Base-by-base conservation (phyloP, 2,888 invertebrate genomes). In the Sipunculus nudus region DNA sequence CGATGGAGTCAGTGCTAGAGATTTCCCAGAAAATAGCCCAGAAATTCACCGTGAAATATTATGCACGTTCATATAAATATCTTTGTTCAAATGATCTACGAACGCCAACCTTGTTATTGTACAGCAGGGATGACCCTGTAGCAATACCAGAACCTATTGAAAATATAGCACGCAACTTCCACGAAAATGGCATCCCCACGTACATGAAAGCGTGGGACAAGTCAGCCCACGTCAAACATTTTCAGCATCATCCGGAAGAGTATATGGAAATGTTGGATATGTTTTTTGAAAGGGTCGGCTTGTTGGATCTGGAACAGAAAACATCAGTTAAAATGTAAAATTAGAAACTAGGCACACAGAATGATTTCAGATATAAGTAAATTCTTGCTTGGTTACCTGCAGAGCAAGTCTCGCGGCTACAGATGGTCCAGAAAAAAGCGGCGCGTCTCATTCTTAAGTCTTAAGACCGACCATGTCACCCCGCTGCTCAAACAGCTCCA, bases 31-130 rank as follows among this genome's bases (percentile, higher is more conserved):
- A 89, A 81, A 88, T 91, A 58, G 93, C 94, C 86, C 88, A 93
- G 79, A 89, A 91, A 45, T 88, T 89, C 40, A 91, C 94, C 4
- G 94, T 94, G 0, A 87, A 89, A 13, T 93, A 95, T 86, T 95
- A 95, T 83, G 87, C 92, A 74, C 86, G 90, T 26, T 68, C 78
- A 57, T 90, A 93, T 10, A 92, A 91, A 78, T 87, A 91, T 85
- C 94, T 93, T 85, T 92, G 94, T 79, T 89, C 90, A 5, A 92
- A 90, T 75, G 82, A 90, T 55, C 88, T 93, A 53, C 88, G 86
- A 68, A 88, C 90, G 39, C 95, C 95, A 1, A 89, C 91, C 1
- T 84, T 93, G 65, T 88, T 93, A 81, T 86, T 92, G 53, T 86
- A 91, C 55, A 86, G 86, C 2, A 74, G 89, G 70, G 87, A 87